phyloP scores from a whole-genome alignment of 2,888 invertebrate genomes.

The Norana najaformis region DNA sequence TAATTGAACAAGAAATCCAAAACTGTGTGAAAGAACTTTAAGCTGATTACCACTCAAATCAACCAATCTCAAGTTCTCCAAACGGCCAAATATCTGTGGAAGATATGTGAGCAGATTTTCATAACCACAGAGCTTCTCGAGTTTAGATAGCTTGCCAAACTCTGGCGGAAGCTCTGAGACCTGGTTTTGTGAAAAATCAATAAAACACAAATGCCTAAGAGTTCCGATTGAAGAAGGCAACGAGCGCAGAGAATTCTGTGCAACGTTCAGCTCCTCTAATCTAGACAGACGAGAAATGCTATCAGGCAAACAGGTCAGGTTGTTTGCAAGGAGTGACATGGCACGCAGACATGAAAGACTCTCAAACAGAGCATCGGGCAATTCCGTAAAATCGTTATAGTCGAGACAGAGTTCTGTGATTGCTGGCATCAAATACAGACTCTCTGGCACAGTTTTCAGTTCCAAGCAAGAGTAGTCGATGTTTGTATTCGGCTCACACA shows the following conservation, averaged over 20 bases:
- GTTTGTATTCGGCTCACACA: neutral
- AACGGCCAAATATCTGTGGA: constrained; percentile 49
- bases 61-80: constrained; percentile 45
- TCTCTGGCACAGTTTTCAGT: neutral
- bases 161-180: neutral
- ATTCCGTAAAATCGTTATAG: constrained; percentile 1
- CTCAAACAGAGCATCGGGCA: neutral
- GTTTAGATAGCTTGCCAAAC: constrained; percentile 37
- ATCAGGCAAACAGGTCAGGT: constrained; percentile 15
- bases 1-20: constrained; percentile 46
- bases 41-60: constrained; percentile 50
- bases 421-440: neutral
- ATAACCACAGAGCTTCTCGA: constrained; percentile 48
- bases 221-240: neutral
- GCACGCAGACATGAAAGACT: neutral
- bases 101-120: constrained; percentile 40
- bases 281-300: neutral
- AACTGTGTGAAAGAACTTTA: constrained; percentile 44
- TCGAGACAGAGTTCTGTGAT: neutral
- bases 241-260: neutral
- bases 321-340: neutral
- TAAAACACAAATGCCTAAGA: neutral
- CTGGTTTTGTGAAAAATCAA: neutral
- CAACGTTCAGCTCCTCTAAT: neutral
- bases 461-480: constrained; percentile 5